A percentile compares a stretch with the other conserved stretches of the same genome.
Conservation (phyloP, 2,113 vertebrate species). For the Trichomycterus rosablanca region DNA sequence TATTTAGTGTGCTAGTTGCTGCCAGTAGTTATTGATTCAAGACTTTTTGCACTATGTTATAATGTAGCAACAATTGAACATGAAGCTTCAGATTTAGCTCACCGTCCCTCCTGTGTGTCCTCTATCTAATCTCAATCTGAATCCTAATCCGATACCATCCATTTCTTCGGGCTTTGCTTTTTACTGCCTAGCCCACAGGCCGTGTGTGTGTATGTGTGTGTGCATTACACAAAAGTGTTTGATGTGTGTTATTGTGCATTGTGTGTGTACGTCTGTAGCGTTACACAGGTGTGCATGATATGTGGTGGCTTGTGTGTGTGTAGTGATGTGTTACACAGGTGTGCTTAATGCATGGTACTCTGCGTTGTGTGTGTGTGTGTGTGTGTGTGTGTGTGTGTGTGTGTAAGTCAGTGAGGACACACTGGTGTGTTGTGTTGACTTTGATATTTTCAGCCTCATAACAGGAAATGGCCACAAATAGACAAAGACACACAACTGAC, state of each 20-base stretch:
- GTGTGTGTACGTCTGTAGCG: conserved; percentile 10
- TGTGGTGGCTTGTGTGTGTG: conserved; percentile 2
- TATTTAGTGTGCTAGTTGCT: no score
- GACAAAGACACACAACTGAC: conserved; percentile 1
- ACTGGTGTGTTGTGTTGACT: not conserved
- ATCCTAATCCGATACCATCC: conserved; percentile 3
- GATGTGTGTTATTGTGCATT: conserved; percentile 3
- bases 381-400: not conserved
- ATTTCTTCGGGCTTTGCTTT: conserved; percentile 3
- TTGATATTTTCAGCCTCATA: conserved; percentile 18
- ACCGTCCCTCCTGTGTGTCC: not conserved
- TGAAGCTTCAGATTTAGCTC: no score
- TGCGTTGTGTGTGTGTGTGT: not conserved
- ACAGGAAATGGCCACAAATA: conserved; percentile 26
- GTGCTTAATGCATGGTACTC: not conserved
- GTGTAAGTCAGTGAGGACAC: not conserved
- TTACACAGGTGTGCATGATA: conserved; percentile 6
- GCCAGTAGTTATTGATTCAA: no score
- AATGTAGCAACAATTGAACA: no score
- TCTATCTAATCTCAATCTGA: not conserved
- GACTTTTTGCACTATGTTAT: no score
- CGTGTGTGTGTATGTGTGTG: not conserved
- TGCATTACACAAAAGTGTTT: conserved; percentile 10
- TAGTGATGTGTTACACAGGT: conserved; percentile 4
- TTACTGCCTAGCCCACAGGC: conserved; percentile 10